Evolutionary conservation across 2,888 invertebrate genomes (phyloP).

Genomic region (Nematopogon swammerdamellus): DNA sequence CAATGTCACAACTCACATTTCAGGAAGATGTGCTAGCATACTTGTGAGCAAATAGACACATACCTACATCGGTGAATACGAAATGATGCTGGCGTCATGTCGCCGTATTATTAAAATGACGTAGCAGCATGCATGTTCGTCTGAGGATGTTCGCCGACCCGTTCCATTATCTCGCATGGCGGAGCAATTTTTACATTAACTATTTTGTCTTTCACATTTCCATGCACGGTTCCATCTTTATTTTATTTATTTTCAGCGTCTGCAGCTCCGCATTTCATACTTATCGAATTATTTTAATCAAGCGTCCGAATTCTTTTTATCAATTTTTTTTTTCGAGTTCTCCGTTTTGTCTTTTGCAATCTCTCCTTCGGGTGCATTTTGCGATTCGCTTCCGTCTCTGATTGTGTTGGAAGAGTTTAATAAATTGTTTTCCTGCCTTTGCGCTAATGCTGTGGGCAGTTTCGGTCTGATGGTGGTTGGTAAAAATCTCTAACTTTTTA

Average conservation of each 20-base stretch:
- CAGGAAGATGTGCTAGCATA: too few species aligned
- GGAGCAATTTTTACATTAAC: neutral
- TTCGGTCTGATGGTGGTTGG: too few species aligned
- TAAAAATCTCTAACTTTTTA: too few species aligned
- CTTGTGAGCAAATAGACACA: too few species aligned
- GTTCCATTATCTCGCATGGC: slow-evolving; percentile 1
- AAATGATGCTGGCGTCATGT: too few species aligned
- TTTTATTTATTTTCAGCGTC: neutral
- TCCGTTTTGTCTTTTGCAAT: neutral
- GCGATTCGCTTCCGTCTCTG: neutral
- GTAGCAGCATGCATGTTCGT: too few species aligned
- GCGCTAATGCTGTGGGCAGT: too few species aligned
- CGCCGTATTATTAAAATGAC: too few species aligned
- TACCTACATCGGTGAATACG: too few species aligned
- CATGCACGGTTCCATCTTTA: neutral
- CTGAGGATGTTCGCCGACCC: too few species aligned
- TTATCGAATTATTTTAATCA: slow-evolving; percentile 3
- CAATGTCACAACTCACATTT: too few species aligned
- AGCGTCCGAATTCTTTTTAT: neutral
- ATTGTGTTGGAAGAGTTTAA: neutral
- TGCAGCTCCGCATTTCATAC: neutral
- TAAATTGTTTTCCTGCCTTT: neutral
- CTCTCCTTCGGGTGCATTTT: neutral
- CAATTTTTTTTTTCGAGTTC: neutral
- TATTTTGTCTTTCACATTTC: neutral